Base-by-base conservation (phyloP, 2,888 invertebrate genomes). In the Erebia palarica region DNA sequence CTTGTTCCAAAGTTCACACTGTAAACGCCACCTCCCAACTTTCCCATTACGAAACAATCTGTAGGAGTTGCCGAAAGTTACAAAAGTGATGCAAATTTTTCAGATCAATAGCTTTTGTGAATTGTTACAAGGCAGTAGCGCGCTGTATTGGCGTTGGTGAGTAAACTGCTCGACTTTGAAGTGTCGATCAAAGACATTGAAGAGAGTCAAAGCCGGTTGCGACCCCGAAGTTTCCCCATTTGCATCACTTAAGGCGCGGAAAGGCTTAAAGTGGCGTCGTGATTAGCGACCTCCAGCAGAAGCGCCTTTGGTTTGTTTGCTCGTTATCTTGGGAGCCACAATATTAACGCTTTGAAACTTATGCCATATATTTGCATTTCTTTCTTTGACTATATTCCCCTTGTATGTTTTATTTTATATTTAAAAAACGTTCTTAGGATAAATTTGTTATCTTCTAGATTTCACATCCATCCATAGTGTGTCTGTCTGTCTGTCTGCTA, bases 141-240 rank as follows among this genome's bases (percentile, higher is more conserved):
- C 60, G 70, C 73, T 73, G 81, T 75, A 75, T 73, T 73, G 73
- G 69, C 73, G 73, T 67, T 70, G 65, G 69, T 65, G 69, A 74
- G 75, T 75, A 76, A 77, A 73, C 73, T 72, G 75, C 75, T 75
- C 69, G 85, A 85, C 86, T 89, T 88, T 85, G 83, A 88, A 90
- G 88, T 86, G 86, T 84, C 86, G 86, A 87, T 90, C 87, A 87
- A 90, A 89, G 88, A 89, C 86, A 85, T 83, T 82, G 84, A 86
- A 86, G 84, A 84, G 82, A 87, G 85, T 84, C 84, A 83, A 83
- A 84, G 83, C 82, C 84, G 85, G 89, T 88, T 86, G 86, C 83
- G 85, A 86, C 86, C 84, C 81, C 82, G 79, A 90, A 91, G 86
- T 90, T 90, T 88, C 81, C 86, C 90, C 88, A 88, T 92, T 90